phyloP scores from a whole-genome alignment of 1,140 invertebrate genomes.

The Trichonephila clavata region DNA sequence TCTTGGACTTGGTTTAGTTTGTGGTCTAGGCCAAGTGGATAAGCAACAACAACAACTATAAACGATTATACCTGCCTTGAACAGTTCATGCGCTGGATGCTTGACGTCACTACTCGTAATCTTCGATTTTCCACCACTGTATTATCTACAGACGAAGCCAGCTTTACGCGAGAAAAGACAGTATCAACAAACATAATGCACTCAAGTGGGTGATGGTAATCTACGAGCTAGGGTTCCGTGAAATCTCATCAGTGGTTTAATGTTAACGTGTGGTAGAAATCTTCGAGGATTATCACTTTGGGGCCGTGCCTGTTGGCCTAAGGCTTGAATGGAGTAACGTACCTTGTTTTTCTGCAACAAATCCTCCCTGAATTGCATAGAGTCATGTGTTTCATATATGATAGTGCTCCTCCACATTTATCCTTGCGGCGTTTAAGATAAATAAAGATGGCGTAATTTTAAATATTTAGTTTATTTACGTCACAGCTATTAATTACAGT shows the following conservation, averaged over 20 bases:
- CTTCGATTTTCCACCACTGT: no score
- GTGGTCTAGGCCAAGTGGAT: no score
- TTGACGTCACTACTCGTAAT: no score
- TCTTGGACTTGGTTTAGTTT: no score
- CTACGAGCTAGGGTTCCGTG: background rate
- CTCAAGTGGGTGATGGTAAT: background rate
- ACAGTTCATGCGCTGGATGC: no score
- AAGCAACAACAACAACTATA: no score
- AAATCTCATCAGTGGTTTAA: background rate
- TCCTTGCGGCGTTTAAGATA: rapidly evolving
- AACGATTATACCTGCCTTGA: no score
- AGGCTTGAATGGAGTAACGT: background rate
- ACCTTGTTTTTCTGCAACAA: background rate
- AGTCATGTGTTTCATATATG: background rate
- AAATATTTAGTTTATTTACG: no score
- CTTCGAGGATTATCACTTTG: background rate
- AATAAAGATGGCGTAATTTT: background rate
- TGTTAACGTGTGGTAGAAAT: background rate
- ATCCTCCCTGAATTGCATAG: background rate
- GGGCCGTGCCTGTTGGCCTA: background rate
- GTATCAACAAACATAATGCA: no score
- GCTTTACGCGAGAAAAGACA: no score
- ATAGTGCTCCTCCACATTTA: background rate
- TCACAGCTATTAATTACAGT: no score
- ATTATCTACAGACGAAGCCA: no score